Conservation (phyloP, 35 echinoderm and acorn worm genomes). For the Acanthaster planci region DNA sequence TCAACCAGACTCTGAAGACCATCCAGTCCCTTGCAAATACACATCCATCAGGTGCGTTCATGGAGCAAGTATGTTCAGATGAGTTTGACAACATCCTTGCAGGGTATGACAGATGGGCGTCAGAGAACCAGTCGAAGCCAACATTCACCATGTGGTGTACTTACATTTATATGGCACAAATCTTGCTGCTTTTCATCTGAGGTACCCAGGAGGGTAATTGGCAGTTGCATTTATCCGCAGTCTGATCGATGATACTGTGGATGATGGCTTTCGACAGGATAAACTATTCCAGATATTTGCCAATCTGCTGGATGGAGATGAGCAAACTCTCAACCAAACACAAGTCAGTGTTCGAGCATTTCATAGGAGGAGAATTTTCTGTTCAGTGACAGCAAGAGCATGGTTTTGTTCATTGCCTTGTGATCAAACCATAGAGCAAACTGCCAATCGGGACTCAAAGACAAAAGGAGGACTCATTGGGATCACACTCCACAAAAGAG, state of each 20-base stretch:
- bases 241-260: slow-evolving; percentile 47
- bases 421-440: too few relatives aligned
- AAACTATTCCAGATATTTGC: slow-evolving; percentile 68
- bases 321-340: slow-evolving; percentile 11
- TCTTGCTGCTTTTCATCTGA: slow-evolving; percentile 44
- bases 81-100: too few relatives aligned
- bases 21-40: too few relatives aligned
- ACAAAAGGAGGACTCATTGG: too few relatives aligned
- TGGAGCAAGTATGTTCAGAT: too few relatives aligned
- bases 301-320: slow-evolving; percentile 68
- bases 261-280: slow-evolving; percentile 44
- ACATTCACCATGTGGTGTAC: slow-evolving; percentile 57
- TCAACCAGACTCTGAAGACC: too few relatives aligned
- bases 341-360: slow-evolving; percentile 1
- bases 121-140: not conserved
- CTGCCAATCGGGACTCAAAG: too few relatives aligned
- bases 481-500: too few relatives aligned
- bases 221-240: slow-evolving; percentile 50
- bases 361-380: slow-evolving; percentile 45
- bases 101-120: too few relatives aligned
- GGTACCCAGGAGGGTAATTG: slow-evolving; percentile 61
- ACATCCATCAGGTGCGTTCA: too few relatives aligned
- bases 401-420: not conserved
- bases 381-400: slow-evolving; percentile 46
- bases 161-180: slow-evolving; percentile 60